These are phyloP conservation scores for Hirtodrosophila cameraria DNA, from an alignment of 2,888 invertebrate genomes.

Conservation along the genomic window DNA sequence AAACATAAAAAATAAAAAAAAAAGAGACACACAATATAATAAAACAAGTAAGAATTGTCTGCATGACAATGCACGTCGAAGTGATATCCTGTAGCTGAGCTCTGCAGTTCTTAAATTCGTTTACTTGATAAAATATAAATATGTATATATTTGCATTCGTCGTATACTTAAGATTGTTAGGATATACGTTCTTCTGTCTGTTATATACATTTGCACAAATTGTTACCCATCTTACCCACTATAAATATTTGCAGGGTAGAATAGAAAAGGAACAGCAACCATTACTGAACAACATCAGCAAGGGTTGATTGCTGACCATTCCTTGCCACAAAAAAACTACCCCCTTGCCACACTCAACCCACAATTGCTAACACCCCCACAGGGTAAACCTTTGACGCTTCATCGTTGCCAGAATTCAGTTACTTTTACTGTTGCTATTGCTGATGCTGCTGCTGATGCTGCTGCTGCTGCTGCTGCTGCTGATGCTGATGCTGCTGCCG, in stretches of 20 bases:
- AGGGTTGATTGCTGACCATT: constrained; percentile 65
- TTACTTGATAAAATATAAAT: too few species aligned
- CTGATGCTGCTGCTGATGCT: constrained; percentile 13
- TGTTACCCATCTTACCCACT: too few species aligned
- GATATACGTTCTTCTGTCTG: too few species aligned
- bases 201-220: too few species aligned
- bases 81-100: background rate
- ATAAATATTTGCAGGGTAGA: background rate
- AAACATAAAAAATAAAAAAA: background rate
- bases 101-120: too few species aligned
- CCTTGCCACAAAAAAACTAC: constrained; percentile 21
- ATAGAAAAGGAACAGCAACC: constrained; percentile 40
- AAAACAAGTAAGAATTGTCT: background rate
- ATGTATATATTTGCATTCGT: too few species aligned
- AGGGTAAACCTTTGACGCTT: constrained; percentile 54
- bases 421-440: constrained; percentile 42
- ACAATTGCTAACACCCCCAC: too few species aligned
- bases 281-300: constrained; percentile 39
- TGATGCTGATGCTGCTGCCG: constrained; percentile 9
- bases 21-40: constrained; percentile 20
- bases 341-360: constrained; percentile 1
- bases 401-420: constrained; percentile 66
- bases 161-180: too few species aligned
- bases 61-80: background rate
- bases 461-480: background rate